A percentile compares a stretch with the other conserved stretches of the same genome.
Evolutionary conservation across 2,888 invertebrate species (phyloP).

Genomic region (Dichetophora obliterata): DNA sequence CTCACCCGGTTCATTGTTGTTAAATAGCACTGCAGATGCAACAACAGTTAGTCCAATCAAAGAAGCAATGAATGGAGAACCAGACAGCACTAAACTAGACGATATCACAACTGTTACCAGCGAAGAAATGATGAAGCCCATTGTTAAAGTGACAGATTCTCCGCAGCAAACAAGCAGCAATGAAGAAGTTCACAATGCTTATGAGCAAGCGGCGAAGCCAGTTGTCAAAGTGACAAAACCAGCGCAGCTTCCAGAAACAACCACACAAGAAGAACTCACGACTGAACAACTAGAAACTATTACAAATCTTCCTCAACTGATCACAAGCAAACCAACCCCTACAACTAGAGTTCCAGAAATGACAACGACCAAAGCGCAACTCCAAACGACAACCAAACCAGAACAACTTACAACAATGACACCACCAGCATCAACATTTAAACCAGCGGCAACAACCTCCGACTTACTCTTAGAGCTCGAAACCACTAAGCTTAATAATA

Average conservation of each 20-base stretch:
- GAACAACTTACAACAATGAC: no score
- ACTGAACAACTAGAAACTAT: not conserved
- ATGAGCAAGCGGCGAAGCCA: conserved; percentile 7
- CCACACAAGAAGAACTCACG: not conserved
- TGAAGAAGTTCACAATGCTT: conserved; percentile 29
- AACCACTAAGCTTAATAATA: no score
- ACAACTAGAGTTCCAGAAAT: not conserved
- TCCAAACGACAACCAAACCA: no score
- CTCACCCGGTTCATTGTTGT: conserved; percentile 54
- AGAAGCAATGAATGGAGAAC: conserved; percentile 34
- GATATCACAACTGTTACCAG: conserved; percentile 47
- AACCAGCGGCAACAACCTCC: no score
- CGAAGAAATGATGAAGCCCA: conserved; percentile 49
- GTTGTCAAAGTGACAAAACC: conserved; percentile 16
- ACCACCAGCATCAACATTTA: no score
- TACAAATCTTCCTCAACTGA: not conserved
- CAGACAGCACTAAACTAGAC: conserved; percentile 27
- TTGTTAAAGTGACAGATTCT: conserved; percentile 55
- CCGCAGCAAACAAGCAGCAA: conserved; percentile 53
- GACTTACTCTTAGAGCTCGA: not conserved
- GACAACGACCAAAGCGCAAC: no score
- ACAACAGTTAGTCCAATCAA: not conserved
- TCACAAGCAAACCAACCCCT: not conserved
- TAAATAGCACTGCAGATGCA: conserved; percentile 47
- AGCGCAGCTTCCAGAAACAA: conserved; percentile 26